These are phyloP conservation scores for Nerophis ophidion DNA, from an alignment of 2,113 vertebrate genomes.

Conservation along the genomic window DNA sequence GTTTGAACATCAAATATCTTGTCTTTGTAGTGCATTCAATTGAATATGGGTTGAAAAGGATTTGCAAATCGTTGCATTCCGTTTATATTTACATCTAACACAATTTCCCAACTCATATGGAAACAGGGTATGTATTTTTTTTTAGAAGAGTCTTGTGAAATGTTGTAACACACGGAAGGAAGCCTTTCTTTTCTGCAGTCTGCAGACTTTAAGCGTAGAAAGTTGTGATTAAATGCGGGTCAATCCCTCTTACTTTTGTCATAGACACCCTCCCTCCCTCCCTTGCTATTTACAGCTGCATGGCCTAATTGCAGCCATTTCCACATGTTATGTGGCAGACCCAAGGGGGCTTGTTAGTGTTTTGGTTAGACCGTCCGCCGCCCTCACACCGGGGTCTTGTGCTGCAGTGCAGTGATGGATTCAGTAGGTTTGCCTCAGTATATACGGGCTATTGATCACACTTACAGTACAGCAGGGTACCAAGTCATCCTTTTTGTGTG, in stretches of 20 bases:
- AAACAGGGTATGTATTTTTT: no score
- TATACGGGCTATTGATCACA: constrained; percentile 42
- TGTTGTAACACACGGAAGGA: background rate
- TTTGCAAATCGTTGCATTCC: no score
- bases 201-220: constrained; percentile 10
- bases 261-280: constrained; percentile 14
- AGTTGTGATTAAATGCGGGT: constrained; percentile 34
- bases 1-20: no score
- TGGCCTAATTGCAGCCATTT: constrained; percentile 67
- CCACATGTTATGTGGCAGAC: constrained; percentile 51
- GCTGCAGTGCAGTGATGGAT: constrained; percentile 34
- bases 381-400: constrained; percentile 14
- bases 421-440: constrained; percentile 34
- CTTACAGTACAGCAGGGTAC: constrained; percentile 11
- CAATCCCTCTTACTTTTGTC: constrained; percentile 45
- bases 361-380: constrained; percentile 19
- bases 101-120: no score
- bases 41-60: no score
- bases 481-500: constrained; percentile 14
- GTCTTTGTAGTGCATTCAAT: no score
- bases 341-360: constrained; percentile 61
- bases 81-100: no score
- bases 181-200: constrained; percentile 35
- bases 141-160: background rate
- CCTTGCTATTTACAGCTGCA: constrained; percentile 43